These are phyloP conservation scores for Bothrops alternatus DNA, from an alignment of 2,797 vertebrate genomes.

Conservation along the genomic window DNA sequence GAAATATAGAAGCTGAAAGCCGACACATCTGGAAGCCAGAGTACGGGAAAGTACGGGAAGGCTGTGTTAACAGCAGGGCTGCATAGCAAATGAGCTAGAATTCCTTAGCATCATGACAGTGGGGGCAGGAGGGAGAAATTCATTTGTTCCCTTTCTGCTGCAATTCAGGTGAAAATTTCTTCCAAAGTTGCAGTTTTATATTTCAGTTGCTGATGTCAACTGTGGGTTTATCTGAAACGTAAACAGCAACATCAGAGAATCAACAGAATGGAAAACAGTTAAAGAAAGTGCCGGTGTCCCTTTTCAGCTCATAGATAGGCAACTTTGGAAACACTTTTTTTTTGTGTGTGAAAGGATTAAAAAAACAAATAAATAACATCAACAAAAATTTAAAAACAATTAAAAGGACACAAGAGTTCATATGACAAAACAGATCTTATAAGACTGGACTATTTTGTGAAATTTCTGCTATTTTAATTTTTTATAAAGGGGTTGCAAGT, in stretches of 20 bases:
- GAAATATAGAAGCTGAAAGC: neutral
- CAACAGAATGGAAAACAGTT: neutral
- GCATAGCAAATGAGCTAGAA: neutral
- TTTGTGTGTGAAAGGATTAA: neutral
- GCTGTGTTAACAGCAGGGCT: neutral
- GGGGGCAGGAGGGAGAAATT: neutral
- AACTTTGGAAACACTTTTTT: neutral
- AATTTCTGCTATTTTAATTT: neutral
- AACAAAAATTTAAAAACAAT: neutral
- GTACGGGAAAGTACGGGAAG: neutral
- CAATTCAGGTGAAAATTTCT: neutral
- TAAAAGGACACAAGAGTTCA: neutral
- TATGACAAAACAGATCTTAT: neutral
- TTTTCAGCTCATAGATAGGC: neutral
- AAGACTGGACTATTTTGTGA: neutral
- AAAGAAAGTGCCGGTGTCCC: neutral
- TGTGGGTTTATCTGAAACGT: neutral
- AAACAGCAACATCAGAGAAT: neutral
- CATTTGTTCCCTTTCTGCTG: neutral
- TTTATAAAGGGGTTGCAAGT: neutral
- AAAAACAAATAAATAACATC: neutral
- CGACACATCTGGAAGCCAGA: neutral
- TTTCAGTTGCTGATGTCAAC: neutral
- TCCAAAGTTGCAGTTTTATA: neutral
- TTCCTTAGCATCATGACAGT: neutral